These are phyloP conservation scores for Chaenocephalus aceratus DNA, from an alignment of 2,113 vertebrate genomes.

Conservation along the genomic window DNA sequence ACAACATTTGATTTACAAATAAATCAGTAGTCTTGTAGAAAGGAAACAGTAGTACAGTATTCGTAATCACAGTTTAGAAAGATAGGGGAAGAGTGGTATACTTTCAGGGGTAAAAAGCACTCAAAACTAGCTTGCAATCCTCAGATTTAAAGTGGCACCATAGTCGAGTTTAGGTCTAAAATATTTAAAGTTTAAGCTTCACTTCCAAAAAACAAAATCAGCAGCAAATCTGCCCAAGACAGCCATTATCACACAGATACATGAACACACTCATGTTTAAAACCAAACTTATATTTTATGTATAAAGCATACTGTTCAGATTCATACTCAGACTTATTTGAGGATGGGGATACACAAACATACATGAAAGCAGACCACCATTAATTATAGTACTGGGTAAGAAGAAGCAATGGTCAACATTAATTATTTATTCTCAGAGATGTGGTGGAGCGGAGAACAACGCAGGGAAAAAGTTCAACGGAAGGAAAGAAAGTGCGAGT, in stretches of 20 bases:
- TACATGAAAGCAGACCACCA: neutral
- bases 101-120: neutral
- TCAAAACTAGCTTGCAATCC: neutral
- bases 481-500: neutral
- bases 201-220: neutral
- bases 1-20: neutral
- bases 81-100: neutral
- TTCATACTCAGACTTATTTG: neutral
- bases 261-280: neutral
- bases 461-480: neutral
- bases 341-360: neutral
- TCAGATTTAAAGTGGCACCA: neutral
- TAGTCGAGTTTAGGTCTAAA: neutral
- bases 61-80: neutral
- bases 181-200: neutral
- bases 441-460: slow-evolving; percentile 12
- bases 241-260: neutral
- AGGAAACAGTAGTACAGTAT: neutral
- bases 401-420: slow-evolving; percentile 14
- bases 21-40: neutral
- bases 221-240: neutral
- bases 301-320: neutral
- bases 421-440: slow-evolving; percentile 50
- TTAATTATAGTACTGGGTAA: neutral
- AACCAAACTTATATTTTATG: neutral